phyloP scores from a whole-genome alignment of 2,113 vertebrate species.

The Ctenomys sociabilis region DNA sequence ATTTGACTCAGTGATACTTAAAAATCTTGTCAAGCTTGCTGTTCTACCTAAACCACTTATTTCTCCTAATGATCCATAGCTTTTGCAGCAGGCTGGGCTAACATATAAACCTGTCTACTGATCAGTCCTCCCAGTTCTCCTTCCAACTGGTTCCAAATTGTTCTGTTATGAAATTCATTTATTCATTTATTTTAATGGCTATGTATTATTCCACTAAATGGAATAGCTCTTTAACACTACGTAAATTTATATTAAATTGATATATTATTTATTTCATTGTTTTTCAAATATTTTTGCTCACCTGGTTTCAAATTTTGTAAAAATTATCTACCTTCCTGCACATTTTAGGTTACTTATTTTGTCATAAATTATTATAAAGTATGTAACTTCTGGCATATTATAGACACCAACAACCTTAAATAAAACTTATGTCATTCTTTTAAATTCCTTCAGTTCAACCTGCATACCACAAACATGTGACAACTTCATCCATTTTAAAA shows the following conservation, averaged over 20 bases:
- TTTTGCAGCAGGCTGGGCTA: background rate
- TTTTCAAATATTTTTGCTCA: slow-evolving; percentile 47
- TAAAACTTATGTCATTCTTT: slow-evolving; percentile 52
- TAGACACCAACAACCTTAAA: slow-evolving; percentile 50
- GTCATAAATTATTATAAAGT: background rate
- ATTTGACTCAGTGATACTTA: slow-evolving; percentile 48
- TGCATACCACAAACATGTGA: slow-evolving; percentile 8
- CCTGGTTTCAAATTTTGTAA: background rate
- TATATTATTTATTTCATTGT: slow-evolving; percentile 32
- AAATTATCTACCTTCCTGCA: background rate
- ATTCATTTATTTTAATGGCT: slow-evolving; percentile 40
- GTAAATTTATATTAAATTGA: too few relatives aligned
- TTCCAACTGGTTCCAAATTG: background rate
- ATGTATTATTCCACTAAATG: background rate
- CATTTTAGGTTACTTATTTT: slow-evolving; percentile 34
- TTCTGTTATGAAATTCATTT: slow-evolving; percentile 13
- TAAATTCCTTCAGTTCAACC: slow-evolving; percentile 35
- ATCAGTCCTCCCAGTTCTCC: background rate
- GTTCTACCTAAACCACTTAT: background rate
- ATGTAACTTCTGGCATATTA: slow-evolving; percentile 41
- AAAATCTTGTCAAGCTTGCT: slow-evolving; percentile 16
- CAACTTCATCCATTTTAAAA: slow-evolving; percentile 54
- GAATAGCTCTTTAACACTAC: too few relatives aligned
- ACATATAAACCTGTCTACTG: background rate
- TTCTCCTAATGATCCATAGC: background rate